Conservation (phyloP, 2,888 invertebrate species). For the Chymomyza fuscimana region DNA sequence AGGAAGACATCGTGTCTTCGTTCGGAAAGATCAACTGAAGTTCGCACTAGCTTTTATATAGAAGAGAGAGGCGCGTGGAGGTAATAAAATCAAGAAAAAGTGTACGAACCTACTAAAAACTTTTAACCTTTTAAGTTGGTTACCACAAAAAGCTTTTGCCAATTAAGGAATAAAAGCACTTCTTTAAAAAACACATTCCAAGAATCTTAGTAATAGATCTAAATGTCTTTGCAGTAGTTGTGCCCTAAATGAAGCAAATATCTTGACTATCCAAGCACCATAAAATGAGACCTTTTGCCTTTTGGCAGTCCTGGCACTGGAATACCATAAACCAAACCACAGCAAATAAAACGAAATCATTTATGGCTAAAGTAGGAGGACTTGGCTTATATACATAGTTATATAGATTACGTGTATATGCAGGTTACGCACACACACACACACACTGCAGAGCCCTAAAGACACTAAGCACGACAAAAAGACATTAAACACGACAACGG, state of each 20-base stretch:
- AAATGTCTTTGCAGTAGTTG: not conserved
- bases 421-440: slow-evolving; percentile 14
- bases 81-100: too few species aligned
- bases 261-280: not conserved
- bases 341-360: not conserved
- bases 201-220: not conserved
- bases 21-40: too few species aligned
- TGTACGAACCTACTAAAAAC: not conserved
- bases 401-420: not conserved
- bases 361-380: not conserved
- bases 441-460: slow-evolving; percentile 51
- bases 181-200: not conserved
- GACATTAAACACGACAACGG: slow-evolving; percentile 79
- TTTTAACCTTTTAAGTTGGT: not conserved
- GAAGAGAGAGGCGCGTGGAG: too few species aligned
- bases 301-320: not conserved
- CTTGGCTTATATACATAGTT: not conserved
- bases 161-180: not conserved
- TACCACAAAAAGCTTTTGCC: not conserved
- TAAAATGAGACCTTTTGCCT: not conserved
- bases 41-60: too few species aligned
- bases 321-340: not conserved
- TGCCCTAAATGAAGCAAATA: not conserved
- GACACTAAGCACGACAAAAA: slow-evolving; percentile 78
- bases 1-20: too few species aligned